Percentiles rank a stretch among this genome's conserved stretches.
phyloP scores from a whole-genome alignment of 1,140 invertebrate species.

The Dreissena polymorpha region DNA sequence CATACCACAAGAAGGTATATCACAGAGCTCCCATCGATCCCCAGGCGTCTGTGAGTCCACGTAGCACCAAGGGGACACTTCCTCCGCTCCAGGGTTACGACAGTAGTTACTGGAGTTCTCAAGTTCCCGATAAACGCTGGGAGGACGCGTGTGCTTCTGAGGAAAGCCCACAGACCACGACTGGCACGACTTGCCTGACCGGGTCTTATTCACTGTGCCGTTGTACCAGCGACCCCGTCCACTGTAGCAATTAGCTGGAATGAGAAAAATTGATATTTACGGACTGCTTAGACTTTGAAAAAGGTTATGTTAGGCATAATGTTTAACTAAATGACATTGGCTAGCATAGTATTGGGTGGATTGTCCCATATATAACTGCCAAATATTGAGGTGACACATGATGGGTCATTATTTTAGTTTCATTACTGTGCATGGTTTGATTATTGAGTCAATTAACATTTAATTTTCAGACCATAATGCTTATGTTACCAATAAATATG shows the following conservation, averaged over 20 bases:
- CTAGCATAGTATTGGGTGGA: too few relatives aligned
- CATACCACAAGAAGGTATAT: constrained; percentile 73
- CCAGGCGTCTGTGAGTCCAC: constrained; percentile 86
- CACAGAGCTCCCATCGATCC: constrained; percentile 94
- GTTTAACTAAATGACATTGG: too few relatives aligned
- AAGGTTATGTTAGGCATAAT: too few relatives aligned
- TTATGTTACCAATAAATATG: too few relatives aligned
- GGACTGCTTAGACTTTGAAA: too few relatives aligned
- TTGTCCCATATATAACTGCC: too few relatives aligned
- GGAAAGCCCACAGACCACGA: constrained; percentile 92
- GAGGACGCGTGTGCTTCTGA: constrained; percentile 90
- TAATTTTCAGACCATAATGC: too few relatives aligned
- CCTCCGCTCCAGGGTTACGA: constrained; percentile 96
- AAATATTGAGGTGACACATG: too few relatives aligned
- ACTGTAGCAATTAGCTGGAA: constrained; percentile 84
- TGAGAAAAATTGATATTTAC: too few relatives aligned
- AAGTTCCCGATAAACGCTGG: constrained; percentile 94
- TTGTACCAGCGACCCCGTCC: constrained; percentile 94
- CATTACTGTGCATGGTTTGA: too few relatives aligned
- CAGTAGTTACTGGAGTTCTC: constrained; percentile 95
- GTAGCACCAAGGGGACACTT: constrained; percentile 96
- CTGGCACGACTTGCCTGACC: constrained; percentile 92
- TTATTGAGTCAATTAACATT: too few relatives aligned
- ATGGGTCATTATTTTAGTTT: too few relatives aligned
- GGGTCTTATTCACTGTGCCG: constrained; percentile 92